Evolutionary conservation across 1,140 invertebrate genomes (phyloP).

Genomic region (Anthonomus grandis): DNA sequence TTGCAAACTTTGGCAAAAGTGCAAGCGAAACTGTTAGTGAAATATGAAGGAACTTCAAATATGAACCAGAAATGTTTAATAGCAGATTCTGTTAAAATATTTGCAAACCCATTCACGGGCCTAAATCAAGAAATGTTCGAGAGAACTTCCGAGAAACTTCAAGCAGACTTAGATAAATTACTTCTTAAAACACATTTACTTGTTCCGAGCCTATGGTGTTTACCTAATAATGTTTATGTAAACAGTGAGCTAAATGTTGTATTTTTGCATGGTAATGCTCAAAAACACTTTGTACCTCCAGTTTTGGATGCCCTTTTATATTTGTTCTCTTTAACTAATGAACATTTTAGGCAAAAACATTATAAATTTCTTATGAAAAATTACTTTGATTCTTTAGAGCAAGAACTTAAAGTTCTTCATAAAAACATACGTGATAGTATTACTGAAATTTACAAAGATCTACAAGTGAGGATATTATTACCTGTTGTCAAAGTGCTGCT

Average conservation of each 20-base stretch:
- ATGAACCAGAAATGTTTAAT: not conserved
- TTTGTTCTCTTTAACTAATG: not conserved
- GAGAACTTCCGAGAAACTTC: not conserved
- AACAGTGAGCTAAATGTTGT: not conserved
- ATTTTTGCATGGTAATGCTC: not conserved
- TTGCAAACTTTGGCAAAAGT: not conserved
- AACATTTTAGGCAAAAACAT: not conserved
- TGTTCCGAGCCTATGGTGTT: not conserved
- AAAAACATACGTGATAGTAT: not conserved
- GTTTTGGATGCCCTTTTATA: not conserved
- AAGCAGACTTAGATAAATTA: not conserved
- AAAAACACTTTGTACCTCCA: not conserved
- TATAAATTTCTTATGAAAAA: not conserved
- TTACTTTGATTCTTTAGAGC: not conserved
- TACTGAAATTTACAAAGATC: not conserved
- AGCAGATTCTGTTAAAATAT: not conserved
- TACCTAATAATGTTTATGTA: not conserved
- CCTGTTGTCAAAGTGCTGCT: not conserved
- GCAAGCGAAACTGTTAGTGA: not conserved
- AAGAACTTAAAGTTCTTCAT: not conserved
- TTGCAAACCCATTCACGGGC: not conserved
- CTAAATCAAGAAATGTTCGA: not conserved
- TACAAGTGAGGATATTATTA: not conserved
- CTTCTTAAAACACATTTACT: not conserved
- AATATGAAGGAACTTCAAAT: not conserved